Evolutionary conservation across 2,797 vertebrate genomes (phyloP).

Genomic region (Calcarius lapponicus): DNA sequence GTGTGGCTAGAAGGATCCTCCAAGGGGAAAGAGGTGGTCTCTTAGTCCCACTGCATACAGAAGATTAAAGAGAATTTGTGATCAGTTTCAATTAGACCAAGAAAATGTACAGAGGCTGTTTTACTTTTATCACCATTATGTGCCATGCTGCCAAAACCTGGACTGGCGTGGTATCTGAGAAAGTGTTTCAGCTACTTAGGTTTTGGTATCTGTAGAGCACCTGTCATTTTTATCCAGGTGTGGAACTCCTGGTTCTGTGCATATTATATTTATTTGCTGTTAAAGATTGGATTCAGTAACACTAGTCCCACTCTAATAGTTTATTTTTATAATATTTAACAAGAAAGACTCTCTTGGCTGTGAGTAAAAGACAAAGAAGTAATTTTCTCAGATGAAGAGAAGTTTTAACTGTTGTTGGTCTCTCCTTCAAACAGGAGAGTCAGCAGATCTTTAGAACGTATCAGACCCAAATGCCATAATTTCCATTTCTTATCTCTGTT

Average conservation of each 20-base stretch:
- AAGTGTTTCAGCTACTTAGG: neutral
- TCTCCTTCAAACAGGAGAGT: constrained; percentile 36
- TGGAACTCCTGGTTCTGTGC: neutral
- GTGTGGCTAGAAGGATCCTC: neutral
- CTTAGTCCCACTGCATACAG: neutral
- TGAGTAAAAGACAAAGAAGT: neutral
- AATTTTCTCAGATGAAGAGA: constrained; percentile 2
- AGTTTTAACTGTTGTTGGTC: constrained; percentile 26
- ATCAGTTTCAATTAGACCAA: neutral
- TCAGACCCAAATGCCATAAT: constrained; percentile 47
- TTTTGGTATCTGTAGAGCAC: neutral
- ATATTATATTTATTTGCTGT: neutral
- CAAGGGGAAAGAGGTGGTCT: neutral
- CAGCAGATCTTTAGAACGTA: constrained; percentile 32
- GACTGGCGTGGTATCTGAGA: neutral
- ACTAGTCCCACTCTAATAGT: neutral
- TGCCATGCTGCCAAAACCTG: neutral
- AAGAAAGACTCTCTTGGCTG: neutral
- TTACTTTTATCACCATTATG: neutral
- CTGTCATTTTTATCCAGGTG: neutral
- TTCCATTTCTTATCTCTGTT: constrained; percentile 62
- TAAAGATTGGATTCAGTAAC: neutral
- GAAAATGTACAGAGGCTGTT: neutral
- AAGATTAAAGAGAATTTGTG: neutral
- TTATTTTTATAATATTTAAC: neutral